Percentiles rank a stretch among this genome's conserved stretches.
Conservation (phyloP, 2,113 vertebrate species). For the Dascyllus trimaculatus region DNA sequence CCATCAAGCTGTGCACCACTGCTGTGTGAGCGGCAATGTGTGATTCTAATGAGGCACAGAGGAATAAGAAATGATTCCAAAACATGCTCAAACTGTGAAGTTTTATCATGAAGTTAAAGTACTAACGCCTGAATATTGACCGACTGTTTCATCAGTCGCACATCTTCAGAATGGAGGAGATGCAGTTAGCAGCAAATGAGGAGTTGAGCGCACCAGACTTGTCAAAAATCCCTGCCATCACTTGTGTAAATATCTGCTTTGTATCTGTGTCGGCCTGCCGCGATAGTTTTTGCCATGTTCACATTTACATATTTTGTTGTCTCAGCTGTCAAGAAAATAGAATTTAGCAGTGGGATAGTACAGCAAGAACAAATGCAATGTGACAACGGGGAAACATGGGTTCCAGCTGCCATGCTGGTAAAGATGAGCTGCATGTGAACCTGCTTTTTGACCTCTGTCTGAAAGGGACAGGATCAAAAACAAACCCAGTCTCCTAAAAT, state of each 20-base stretch:
- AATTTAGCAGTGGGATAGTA: background rate
- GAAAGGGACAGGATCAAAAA: background rate
- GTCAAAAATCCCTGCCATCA: background rate
- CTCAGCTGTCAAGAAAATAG: constrained; percentile 4
- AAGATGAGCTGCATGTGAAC: background rate
- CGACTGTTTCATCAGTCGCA: constrained; percentile 37
- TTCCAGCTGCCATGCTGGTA: background rate
- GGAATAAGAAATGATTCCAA: constrained; percentile 29
- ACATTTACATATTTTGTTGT: background rate
- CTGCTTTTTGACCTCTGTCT: background rate
- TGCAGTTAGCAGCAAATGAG: constrained; percentile 8
- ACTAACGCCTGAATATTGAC: constrained; percentile 19
- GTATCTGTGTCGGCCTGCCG: background rate
- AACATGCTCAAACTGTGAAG: constrained; percentile 45
- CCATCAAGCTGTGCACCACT: constrained; percentile 41
- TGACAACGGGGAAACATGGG: background rate
- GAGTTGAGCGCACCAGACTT: background rate
- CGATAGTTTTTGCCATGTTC: background rate
- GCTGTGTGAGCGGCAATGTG: constrained; percentile 53
- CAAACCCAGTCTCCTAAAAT: background rate
- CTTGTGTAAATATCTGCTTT: background rate
- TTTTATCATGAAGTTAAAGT: constrained; percentile 39
- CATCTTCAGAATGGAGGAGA: constrained; percentile 6
- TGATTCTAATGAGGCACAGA: constrained; percentile 53
- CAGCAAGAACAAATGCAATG: background rate